phyloP scores from a whole-genome alignment of 2,888 invertebrate genomes.

The Zeuzera pyrina region DNA sequence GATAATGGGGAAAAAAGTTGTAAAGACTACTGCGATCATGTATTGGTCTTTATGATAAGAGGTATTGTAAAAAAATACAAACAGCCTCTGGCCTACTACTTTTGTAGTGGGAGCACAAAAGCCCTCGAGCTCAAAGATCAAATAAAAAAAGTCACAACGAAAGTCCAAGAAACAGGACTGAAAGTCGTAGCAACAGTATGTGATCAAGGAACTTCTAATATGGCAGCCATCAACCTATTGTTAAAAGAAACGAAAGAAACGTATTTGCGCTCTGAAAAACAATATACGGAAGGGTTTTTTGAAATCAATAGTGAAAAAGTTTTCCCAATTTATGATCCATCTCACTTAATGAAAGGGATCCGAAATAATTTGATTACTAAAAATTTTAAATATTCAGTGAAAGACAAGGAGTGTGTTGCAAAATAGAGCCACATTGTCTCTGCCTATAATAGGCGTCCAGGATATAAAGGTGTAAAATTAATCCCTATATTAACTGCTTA shows the following conservation, averaged over 20 bases:
- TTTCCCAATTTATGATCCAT: not conserved
- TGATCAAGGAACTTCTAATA: no score
- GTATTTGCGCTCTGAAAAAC: not conserved
- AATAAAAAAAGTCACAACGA: not conserved
- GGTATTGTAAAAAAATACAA: no score
- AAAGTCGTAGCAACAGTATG: not conserved
- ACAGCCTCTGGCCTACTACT: not conserved
- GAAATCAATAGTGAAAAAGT: not conserved
- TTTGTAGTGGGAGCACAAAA: not conserved
- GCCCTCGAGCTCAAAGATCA: not conserved
- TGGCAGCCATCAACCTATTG: not conserved
- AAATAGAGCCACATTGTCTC: not conserved
- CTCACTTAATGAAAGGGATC: not conserved
- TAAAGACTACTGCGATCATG: not conserved
- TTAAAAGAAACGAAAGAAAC: not conserved
- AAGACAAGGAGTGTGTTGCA: no score
- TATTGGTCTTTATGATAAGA: no score
- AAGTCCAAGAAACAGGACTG: not conserved
- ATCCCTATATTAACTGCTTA: not conserved
- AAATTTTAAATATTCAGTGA: no score
- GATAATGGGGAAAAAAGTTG: not conserved
- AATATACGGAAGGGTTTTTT: not conserved
- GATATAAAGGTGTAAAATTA: not conserved
- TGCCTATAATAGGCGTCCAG: not conserved
- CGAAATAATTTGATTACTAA: not conserved